Evolutionary conservation across 2,888 invertebrate genomes (phyloP), one percentile per base, ranked within the genome.

Genomic region (Synergus japonicus): DNA sequence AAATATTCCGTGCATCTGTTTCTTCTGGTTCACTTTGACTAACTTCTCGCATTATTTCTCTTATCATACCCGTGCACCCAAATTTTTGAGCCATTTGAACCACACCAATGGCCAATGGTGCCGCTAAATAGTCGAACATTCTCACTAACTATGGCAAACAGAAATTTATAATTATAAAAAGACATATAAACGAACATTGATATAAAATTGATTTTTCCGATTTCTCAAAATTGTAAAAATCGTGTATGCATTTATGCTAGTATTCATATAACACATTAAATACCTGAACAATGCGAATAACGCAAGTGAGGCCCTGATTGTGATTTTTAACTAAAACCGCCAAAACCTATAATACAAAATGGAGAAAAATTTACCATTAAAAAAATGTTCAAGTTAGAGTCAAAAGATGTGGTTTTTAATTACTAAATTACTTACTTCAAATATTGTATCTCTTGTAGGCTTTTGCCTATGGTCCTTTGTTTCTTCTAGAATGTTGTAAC

Each of bases 311-410:
- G 0, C 96, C 96, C 92, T 98, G 97, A 89, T 96, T 97, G 90
- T 97, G 97, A 76, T 94, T 95, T 90, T 96, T 97, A 29, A 98
- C 95, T 66, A 97, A 94, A 3, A 95, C 94, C 15, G 97, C 97
- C 80, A 98, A 93, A 60, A 98, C 94, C 93, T 97, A 96, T 95
- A 7, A 83, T 78, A 67, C 13, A 3, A 13, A 49, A 77, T 58
- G 46, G 13, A 54, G 46, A 66, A 37, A 64, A 22, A 76, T 22
- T 63, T 7, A n/a, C 18, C 64, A 18, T 78, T 54, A 22, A 37
- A 60, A 66, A 76, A 67, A 37, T 37, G 5, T 37, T 5, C 37
- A 37, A 37, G 37, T 37, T 37, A 5, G 7, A 4, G 9, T 13
- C 8, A 13, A 15, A 29, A 29, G 10, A 29, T 65, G 18, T 37